Evolutionary conservation across 2,888 invertebrate species (phyloP).

Genomic region (Eremobia ochroleuca): DNA sequence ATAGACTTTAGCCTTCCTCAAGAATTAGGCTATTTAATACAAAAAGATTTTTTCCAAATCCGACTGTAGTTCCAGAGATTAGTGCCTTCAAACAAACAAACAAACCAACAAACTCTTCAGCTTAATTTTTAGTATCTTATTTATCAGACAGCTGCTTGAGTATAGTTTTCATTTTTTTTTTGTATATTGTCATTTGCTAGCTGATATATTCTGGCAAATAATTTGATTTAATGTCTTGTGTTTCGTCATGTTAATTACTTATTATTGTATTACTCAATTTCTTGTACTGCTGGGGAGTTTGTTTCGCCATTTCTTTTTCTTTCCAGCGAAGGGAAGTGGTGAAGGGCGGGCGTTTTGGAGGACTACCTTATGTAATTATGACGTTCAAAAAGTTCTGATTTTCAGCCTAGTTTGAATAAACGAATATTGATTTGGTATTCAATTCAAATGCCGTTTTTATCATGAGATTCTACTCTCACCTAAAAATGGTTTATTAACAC

Average conservation of each 20-base stretch:
- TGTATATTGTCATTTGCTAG: not conserved
- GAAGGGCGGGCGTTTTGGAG: not conserved
- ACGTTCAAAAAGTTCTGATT: not conserved
- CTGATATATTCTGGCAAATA: not conserved
- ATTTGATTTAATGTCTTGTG: not conserved
- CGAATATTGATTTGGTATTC: not conserved
- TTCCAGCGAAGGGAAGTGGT: not conserved
- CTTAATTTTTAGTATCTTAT: too few relatives aligned
- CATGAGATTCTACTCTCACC: not conserved
- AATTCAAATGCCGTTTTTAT: not conserved
- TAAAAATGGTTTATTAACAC: constrained; percentile 10
- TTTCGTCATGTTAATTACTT: not conserved
- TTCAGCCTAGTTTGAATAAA: not conserved
- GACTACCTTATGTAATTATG: not conserved
- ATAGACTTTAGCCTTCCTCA: too few relatives aligned
- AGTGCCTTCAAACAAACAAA: too few relatives aligned
- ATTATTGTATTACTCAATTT: too few relatives aligned
- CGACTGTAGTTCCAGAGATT: too few relatives aligned
- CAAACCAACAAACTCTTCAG: too few relatives aligned
- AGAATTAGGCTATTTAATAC: too few relatives aligned
- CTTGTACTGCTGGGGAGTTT: not conserved
- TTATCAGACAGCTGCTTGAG: too few relatives aligned
- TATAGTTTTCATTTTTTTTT: not conserved
- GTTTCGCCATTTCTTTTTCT: not conserved
- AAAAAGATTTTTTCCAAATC: too few relatives aligned